Base-by-base conservation (phyloP, 2,888 invertebrate genomes). In the Pteria penguin region DNA sequence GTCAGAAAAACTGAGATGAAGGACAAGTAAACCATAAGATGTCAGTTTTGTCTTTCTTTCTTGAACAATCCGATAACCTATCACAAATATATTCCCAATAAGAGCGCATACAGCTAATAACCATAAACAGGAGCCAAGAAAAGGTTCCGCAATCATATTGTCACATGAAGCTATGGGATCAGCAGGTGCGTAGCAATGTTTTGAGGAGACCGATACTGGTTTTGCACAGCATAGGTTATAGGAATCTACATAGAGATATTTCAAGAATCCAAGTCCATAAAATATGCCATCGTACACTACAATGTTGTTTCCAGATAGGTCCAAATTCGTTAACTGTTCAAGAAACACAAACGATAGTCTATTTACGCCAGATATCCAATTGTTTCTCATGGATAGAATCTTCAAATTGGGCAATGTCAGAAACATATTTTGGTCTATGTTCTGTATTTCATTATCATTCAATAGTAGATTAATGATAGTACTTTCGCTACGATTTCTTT, bases 211-310 rank as follows among this genome's bases (percentile, higher is more conserved):
- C 0, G 52, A 45, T 22, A 36, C 31, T n/a, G 70, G 70, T 62
- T 61, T 61, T 0, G 52, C 62, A 29, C 70, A 71, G 4, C 70
- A 71, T 45, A 71, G 22, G 8, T 33, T 71, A 52, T 71, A 71
- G 11, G 61, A 52, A 31, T 71, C 70, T 31, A 52, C 61, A 4
- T 36, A 32, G 8, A 71, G 29, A n/a, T 45, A 71, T 29, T 71
- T 22, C 5, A 71, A 62, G n/a, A 52, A 45, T 8, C 36, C 22
- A n/a, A 71, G 62, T 22, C 62, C 70, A 24, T 61, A 31, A 32
- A 71, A 71, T 62, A 71, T 71, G 14, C 31, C 29, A 18, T 54
- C 22, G 2, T 33, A 36, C 0, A 54, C 61, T 1, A 27, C 61
- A 2, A 61, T n/a, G 3, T 61, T 14, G 54, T 52, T 71, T 24